phyloP scores from a whole-genome alignment of 2,888 invertebrate genomes.

The Tinea trinotella region DNA sequence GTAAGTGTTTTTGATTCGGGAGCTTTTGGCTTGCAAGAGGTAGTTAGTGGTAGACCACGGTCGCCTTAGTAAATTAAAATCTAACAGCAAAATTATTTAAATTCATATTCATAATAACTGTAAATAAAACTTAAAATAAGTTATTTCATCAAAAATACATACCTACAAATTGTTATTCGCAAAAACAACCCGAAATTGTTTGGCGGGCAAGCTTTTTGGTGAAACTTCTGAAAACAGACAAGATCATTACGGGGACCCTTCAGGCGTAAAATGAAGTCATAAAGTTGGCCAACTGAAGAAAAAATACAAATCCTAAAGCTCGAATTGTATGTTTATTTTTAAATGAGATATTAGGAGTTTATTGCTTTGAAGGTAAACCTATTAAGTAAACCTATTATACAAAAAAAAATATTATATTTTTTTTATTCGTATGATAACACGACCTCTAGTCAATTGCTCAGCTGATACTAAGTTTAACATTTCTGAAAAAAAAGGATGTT shows the following conservation, averaged over 20 bases:
- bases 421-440: too few relatives aligned
- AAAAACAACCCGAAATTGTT: constrained; percentile 1
- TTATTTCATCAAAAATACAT: background rate
- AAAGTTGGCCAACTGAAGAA: constrained; percentile 18
- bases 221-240: constrained; percentile 5
- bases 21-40: too few relatives aligned
- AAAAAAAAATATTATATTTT: too few relatives aligned
- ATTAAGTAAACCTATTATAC: too few relatives aligned
- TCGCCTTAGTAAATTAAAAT: too few relatives aligned
- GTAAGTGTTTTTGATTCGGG: too few relatives aligned
- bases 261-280: constrained; percentile 20
- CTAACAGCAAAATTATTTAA: too few relatives aligned
- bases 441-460: too few relatives aligned
- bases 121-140: background rate
- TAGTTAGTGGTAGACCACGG: too few relatives aligned
- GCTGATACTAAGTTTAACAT: too few relatives aligned
- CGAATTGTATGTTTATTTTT: constrained; percentile 18
- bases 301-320: constrained; percentile 1
- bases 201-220: constrained; percentile 6
- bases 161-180: background rate
- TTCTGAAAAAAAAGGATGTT: too few relatives aligned
- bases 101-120: too few relatives aligned
- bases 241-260: constrained; percentile 18
- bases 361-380: background rate
- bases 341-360: constrained; percentile 16